Conservation (phyloP, 2,113 vertebrate species). For the Myrmecophaga tridactyla region DNA sequence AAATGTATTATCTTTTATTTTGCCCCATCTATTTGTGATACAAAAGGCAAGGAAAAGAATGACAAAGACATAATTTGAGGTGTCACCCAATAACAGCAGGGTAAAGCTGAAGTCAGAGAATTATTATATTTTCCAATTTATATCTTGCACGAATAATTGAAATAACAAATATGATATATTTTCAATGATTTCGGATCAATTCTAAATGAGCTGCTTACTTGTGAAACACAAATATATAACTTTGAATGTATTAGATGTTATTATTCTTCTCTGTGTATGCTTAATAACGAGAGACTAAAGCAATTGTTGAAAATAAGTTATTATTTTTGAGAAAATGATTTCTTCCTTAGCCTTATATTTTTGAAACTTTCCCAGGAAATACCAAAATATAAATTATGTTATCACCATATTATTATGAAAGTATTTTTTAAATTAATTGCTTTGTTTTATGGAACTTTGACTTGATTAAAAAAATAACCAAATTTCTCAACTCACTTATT, state of each 20-base stretch:
- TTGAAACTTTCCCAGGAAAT: slow-evolving; percentile 14
- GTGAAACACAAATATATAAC: not conserved
- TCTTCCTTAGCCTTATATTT: slow-evolving; percentile 41
- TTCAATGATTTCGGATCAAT: slow-evolving; percentile 38
- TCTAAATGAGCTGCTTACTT: slow-evolving; percentile 33
- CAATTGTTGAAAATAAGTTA: slow-evolving; percentile 47
- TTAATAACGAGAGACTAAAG: slow-evolving; percentile 31
- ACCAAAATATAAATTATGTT: not conserved
- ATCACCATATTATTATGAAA: not conserved
- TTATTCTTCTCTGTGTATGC: slow-evolving; percentile 26
- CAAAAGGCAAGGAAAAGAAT: slow-evolving; percentile 25
- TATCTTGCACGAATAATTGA: slow-evolving; percentile 59
- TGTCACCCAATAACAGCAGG: not conserved
- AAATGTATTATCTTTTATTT: slow-evolving; percentile 4
- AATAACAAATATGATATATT: slow-evolving; percentile 45
- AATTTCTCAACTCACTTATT: slow-evolving; percentile 37
- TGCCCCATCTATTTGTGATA: not conserved
- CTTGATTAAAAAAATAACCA: slow-evolving; percentile 52
- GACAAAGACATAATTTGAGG: slow-evolving; percentile 53
- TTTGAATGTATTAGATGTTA: not conserved
- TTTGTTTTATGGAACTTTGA: slow-evolving; percentile 1
- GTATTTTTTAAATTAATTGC: not conserved
- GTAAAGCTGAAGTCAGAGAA: slow-evolving; percentile 21
- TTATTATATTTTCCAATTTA: slow-evolving; percentile 45
- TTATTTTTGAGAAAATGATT: slow-evolving; percentile 41